Percentiles rank a stretch among this genome's conserved stretches.
These are phyloP conservation scores for Epinephelus lanceolatus DNA, from an alignment of 2,113 vertebrate genomes.

Conservation along the genomic window DNA sequence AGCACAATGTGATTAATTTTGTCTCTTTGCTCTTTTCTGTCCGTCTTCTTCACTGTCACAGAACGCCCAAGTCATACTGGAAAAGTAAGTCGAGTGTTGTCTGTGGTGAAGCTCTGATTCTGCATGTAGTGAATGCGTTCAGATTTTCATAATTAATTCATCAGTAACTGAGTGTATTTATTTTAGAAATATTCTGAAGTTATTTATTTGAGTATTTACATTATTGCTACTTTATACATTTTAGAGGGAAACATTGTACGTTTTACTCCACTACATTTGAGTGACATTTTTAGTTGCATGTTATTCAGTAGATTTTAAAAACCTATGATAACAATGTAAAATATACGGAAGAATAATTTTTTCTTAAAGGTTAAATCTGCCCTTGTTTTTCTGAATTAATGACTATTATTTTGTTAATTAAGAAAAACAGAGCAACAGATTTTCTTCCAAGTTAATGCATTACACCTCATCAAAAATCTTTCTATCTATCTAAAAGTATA, in stretches of 20 bases:
- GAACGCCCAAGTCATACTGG: slow-evolving; percentile 90
- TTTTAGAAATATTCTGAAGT: background rate
- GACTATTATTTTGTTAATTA: too few relatives aligned
- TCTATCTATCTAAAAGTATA: too few relatives aligned
- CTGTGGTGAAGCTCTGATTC: background rate
- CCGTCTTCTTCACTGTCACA: slow-evolving; percentile 65
- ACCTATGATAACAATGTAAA: background rate
- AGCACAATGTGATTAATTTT: slow-evolving; percentile 15
- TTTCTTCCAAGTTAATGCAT: too few relatives aligned
- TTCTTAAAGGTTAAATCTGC: too few relatives aligned
- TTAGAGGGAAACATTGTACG: background rate
- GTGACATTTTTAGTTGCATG: background rate
- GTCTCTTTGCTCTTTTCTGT: background rate
- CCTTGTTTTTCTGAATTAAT: too few relatives aligned
- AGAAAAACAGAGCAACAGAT: too few relatives aligned
- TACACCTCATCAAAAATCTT: too few relatives aligned
- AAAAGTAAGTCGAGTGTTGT: slow-evolving; percentile 87
- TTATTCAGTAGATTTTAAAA: background rate
- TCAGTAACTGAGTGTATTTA: background rate
- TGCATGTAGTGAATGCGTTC: background rate
- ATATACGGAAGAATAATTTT: background rate
- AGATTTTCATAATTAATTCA: background rate
- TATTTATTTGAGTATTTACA: background rate
- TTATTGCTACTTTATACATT: background rate
- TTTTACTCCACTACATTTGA: background rate